Conservation (phyloP, 2,113 vertebrate species). For the Hemicordylus capensis region DNA sequence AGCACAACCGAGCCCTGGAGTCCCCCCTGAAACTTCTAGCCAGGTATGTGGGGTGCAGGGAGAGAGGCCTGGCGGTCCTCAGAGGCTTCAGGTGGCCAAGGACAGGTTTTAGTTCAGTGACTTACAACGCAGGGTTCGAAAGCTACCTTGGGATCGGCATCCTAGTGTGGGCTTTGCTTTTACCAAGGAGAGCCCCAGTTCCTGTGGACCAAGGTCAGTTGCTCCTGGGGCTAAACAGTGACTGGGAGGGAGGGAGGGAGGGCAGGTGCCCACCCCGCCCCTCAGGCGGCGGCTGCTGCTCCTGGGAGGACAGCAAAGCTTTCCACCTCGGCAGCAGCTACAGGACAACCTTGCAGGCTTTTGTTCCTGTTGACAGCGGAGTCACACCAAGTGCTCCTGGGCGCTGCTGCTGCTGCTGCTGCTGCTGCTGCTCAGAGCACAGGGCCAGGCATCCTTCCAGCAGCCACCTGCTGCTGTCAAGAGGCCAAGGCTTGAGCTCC, state of each 20-base stretch:
- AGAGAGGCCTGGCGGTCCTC: no score
- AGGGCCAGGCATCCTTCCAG: no score
- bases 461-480: no score
- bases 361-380: not conserved
- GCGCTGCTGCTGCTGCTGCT: no score
- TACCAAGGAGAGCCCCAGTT: not conserved
- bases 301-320: not conserved
- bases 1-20: not conserved
- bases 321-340: not conserved
- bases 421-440: no score
- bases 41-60: no score
- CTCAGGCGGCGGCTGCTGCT: not conserved
- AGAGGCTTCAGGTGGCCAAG: no score
- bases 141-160: no score
- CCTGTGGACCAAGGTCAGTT: not conserved
- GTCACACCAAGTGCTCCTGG: not conserved
- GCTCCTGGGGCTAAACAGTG: not conserved
- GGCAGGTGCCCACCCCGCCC: not conserved
- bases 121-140: no score
- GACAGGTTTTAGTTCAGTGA: no score
- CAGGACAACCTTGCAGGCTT: not conserved
- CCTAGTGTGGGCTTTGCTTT: no score
- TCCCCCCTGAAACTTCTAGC: no score
- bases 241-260: not conserved
- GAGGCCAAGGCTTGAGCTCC: not conserved